Base-by-base conservation (phyloP, 1,140 invertebrate species). In the Halyomorpha halys region DNA sequence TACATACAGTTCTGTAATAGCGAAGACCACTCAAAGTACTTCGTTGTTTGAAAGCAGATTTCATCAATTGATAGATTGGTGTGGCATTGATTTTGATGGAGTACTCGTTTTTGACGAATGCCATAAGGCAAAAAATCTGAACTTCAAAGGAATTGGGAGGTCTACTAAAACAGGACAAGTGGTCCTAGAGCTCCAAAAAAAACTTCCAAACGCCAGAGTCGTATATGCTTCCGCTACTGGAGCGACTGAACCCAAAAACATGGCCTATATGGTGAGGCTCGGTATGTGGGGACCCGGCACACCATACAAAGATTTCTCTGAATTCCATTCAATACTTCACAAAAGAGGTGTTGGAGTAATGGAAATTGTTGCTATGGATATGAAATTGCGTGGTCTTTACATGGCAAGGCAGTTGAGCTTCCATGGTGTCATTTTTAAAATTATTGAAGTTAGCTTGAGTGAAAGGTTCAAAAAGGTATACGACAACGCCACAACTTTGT, bases 321-420 rank as follows among this genome's bases (percentile, higher is more conserved):
- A 97, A 72, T 99, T 99, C 71, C 94, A 98, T 61, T 85, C 86
- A 19, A 91, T 95, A 3, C 94, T 99, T 3, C 95, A 99, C 73
- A 93, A 94, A 74, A 82, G 88, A 66, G 97, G 97, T 49, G 94
- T 99, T 44, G 96, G 96, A 63, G 96, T 95, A 66, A 99, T 99
- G 97, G 97, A 99, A 78, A 89, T 99, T 61, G 94, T 99, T 45
- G 97, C 97, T 0, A 99, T 99, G 94, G 97, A 99, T 75, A 98
- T 99, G 94, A 99, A 99, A 75, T 76, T 97, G 13, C 81, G 96
- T 65, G 97, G 97, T 62, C 94, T 97, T 86, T 99, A 99, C 74
- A 97, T 99, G 66, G 97, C 97, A 1, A 78, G 97, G 13, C 97
- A 99, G 75, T 80, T 99, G 5, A 97, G 94, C 73, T 99, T 99